Evolutionary conservation across 2,888 invertebrate species (phyloP).

Genomic region (Gymnosoma rotundatum): DNA sequence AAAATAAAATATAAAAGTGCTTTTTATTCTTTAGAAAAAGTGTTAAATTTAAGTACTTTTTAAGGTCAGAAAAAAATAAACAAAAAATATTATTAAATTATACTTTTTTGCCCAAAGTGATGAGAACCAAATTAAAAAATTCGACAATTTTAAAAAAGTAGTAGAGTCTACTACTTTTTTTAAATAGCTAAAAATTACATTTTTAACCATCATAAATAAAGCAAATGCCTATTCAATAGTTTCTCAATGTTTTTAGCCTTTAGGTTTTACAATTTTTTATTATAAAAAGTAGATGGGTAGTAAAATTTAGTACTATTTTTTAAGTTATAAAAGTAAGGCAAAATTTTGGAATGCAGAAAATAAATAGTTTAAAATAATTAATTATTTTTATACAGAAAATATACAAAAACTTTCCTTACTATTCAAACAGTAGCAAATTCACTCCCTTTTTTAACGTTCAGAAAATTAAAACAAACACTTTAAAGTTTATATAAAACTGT

Average conservation of each 20-base stretch:
- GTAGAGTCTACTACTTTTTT: neutral
- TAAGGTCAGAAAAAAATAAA: too few relatives aligned
- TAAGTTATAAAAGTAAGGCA: neutral
- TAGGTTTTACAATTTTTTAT: neutral
- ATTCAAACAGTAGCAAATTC: constrained; percentile 1
- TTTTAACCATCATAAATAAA: neutral
- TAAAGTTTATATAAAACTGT: neutral
- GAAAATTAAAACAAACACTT: neutral
- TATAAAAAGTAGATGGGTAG: neutral
- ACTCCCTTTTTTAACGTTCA: neutral
- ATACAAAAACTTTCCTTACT: too few relatives aligned
- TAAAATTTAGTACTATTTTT: neutral
- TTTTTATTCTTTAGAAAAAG: too few relatives aligned
- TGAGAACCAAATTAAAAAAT: too few relatives aligned
- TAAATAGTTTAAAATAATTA: too few relatives aligned
- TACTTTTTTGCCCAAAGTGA: too few relatives aligned
- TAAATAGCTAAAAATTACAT: neutral
- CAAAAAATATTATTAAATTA: too few relatives aligned
- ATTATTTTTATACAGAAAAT: neutral
- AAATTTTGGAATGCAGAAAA: too few relatives aligned
- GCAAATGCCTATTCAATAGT: too few relatives aligned
- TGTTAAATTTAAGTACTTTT: too few relatives aligned
- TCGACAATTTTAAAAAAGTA: neutral
- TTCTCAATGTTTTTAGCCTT: neutral
- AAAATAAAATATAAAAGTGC: too few relatives aligned